Evolutionary conservation across 2,888 invertebrate genomes (phyloP).

Genomic region (Teleogryllus oceanicus): DNA sequence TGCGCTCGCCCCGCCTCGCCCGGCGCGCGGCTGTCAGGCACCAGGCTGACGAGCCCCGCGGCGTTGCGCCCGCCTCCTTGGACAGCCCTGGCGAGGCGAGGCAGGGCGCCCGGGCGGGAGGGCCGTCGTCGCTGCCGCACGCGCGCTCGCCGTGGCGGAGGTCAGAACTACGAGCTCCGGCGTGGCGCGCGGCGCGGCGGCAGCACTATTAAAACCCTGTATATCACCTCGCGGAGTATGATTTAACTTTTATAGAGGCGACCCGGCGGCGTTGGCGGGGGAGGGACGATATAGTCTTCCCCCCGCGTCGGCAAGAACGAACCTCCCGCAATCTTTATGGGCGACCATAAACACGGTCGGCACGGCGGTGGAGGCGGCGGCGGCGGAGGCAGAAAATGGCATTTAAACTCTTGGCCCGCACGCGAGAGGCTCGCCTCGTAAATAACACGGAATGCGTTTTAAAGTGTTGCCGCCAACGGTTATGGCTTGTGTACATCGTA

Average conservation of each 20-base stretch:
- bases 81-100: constrained; percentile 28
- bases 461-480: constrained; percentile 18
- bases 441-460: constrained; percentile 18
- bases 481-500: constrained; percentile 18
- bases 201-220: constrained; percentile 21
- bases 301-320: constrained; percentile 36
- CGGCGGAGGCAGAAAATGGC: constrained; percentile 30
- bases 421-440: background rate
- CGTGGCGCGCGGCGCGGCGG: background rate
- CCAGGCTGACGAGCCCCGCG: background rate
- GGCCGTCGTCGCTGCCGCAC: constrained; percentile 21
- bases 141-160: constrained; percentile 26
- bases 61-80: background rate
- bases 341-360: constrained; percentile 31
- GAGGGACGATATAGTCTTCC: constrained; percentile 30
- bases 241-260: constrained; percentile 32
- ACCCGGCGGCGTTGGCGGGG: constrained; percentile 41
- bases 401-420: constrained; percentile 29
- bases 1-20: constrained; percentile 55
- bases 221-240: constrained; percentile 27
- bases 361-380: background rate
- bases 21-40: constrained; percentile 23
- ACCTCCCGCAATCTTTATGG: constrained; percentile 31
- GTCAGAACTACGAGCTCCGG: constrained; percentile 24
- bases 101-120: constrained; percentile 33